Conservation (phyloP, 2,113 vertebrate genomes). For the Chinchilla lanigera region DNA sequence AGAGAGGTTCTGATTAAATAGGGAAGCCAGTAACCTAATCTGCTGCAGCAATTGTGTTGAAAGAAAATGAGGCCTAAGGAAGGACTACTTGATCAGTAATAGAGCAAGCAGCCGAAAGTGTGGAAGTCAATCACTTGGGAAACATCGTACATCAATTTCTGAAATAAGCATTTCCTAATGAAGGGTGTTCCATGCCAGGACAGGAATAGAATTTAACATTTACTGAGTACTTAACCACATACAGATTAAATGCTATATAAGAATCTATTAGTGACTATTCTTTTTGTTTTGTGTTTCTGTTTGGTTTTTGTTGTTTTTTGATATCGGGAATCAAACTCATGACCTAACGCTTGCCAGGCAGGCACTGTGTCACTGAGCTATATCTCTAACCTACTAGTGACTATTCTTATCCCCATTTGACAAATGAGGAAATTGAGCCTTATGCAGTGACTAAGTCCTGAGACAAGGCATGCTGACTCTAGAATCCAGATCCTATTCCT, state of each 20-base stretch:
- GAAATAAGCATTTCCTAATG: not conserved
- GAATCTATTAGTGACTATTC: fast-evolving
- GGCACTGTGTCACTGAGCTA: too few relatives aligned
- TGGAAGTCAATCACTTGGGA: not conserved
- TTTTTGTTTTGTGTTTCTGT: too few relatives aligned
- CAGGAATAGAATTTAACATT: too few relatives aligned
- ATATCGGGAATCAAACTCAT: too few relatives aligned
- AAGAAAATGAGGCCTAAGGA: not conserved
- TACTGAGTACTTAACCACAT: not conserved
- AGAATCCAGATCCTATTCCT: not conserved
- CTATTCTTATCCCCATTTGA: not conserved
- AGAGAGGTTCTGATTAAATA: not conserved
- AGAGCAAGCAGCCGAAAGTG: not conserved
- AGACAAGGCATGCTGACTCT: not conserved
- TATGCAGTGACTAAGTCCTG: not conserved
- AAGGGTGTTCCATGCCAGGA: not conserved
- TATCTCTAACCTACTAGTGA: fast-evolving
- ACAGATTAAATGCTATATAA: not conserved
- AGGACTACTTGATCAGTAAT: not conserved
- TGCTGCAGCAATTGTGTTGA: fast-evolving
- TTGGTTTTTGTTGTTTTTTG: too few relatives aligned
- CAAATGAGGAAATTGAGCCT: not conserved
- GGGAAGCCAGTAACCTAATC: not conserved
- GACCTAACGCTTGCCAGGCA: too few relatives aligned
- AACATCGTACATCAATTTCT: not conserved